Conservation (phyloP, 2,888 invertebrate genomes). For the Spilarctia lutea region DNA sequence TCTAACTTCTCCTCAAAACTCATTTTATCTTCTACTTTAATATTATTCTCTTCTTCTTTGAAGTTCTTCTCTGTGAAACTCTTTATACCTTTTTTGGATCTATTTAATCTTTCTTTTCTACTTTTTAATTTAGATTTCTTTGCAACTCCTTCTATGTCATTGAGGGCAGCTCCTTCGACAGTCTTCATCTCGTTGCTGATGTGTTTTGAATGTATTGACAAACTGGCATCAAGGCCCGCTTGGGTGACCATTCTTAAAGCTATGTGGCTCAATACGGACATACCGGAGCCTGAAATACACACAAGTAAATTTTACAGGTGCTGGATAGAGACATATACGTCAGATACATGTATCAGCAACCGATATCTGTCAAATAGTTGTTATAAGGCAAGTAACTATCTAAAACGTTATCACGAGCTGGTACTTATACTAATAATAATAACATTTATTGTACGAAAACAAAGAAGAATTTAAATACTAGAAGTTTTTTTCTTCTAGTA, state of each 20-base stretch:
- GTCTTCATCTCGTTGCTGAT: constrained; percentile 68
- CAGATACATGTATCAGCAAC: no score
- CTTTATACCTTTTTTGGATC: constrained; percentile 73
- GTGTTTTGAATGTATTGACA: constrained; percentile 80
- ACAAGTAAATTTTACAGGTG: no score
- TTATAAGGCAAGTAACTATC: no score
- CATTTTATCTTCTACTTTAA: constrained; percentile 65
- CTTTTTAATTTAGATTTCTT: constrained; percentile 78
- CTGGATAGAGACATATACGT: no score
- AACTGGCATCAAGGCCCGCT: constrained; percentile 81
- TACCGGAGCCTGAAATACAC: constrained; percentile 88
- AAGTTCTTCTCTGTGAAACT: constrained; percentile 62
- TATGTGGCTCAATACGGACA: constrained; percentile 92
- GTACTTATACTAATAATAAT: no score
- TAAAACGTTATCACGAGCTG: no score
- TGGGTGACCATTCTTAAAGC: constrained; percentile 93
- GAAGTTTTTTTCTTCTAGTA: no score
- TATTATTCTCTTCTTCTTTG: constrained; percentile 64
- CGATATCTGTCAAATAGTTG: no score
- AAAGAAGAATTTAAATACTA: no score
- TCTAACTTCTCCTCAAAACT: constrained; percentile 72
- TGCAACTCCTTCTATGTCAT: constrained; percentile 75
- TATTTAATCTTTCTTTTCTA: constrained; percentile 76
- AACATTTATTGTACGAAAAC: no score
- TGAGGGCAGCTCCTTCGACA: constrained; percentile 65